phyloP scores from a whole-genome alignment of 2,113 vertebrate genomes.

The Albula goreensis region DNA sequence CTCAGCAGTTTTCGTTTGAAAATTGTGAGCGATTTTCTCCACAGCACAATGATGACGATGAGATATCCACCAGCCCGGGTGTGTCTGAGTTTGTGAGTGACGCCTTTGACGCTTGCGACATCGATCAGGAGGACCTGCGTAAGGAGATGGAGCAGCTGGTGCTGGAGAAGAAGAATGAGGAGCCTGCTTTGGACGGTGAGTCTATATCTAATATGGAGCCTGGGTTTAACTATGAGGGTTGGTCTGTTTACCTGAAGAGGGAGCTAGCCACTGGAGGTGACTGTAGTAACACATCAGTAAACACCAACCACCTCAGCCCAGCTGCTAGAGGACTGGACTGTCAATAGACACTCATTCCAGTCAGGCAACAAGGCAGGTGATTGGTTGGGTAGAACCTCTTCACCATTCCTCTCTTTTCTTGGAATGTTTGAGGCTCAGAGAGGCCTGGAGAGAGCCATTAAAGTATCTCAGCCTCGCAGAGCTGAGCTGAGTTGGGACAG shows the following conservation, averaged over 20 bases:
- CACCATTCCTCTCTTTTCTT: no score
- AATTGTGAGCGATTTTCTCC: background rate
- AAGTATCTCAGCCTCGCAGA: no score
- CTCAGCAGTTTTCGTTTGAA: background rate
- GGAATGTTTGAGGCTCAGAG: no score
- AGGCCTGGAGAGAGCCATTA: no score
- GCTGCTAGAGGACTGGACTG: background rate
- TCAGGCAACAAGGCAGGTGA: background rate
- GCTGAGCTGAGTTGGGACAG: no score
- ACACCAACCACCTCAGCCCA: background rate
- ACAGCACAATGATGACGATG: slow-evolving; percentile 79
- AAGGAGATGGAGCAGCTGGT: slow-evolving; percentile 97
- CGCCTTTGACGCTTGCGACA: slow-evolving; percentile 82
- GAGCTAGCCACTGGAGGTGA: no score
- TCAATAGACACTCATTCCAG: background rate
- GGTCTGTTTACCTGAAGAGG: no score
- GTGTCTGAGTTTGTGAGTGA: slow-evolving; percentile 96
- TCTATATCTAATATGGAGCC: no score
- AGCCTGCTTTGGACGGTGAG: slow-evolving; percentile 74
- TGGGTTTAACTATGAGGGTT: no score
- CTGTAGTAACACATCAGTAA: no score
- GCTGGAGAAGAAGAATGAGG: slow-evolving; percentile 83
- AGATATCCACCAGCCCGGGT: slow-evolving; percentile 91
- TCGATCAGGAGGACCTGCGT: slow-evolving; percentile 89
- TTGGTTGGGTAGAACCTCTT: background rate